phyloP scores from a whole-genome alignment of 2,113 vertebrate species.

The Etheostoma spectabile region DNA sequence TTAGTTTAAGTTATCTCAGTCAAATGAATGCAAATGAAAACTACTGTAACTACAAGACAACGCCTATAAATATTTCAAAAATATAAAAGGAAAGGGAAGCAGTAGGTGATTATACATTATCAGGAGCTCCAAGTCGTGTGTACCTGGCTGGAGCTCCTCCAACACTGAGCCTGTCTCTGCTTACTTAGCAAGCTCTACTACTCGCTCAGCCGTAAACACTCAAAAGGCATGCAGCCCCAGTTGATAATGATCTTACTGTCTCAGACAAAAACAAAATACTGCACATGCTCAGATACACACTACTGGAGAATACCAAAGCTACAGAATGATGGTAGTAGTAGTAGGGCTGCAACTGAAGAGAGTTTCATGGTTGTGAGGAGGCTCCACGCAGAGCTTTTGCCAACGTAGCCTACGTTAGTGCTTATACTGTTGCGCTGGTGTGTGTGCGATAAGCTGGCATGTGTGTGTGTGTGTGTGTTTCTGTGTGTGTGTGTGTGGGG shows the following conservation, averaged over 20 bases:
- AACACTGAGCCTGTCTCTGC: background rate
- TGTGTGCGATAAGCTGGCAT: too few species aligned
- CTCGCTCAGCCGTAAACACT: background rate
- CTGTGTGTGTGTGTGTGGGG: too few species aligned
- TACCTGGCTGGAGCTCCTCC: slow-evolving; percentile 1
- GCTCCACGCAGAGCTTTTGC: too few species aligned
- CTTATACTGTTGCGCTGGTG: too few species aligned
- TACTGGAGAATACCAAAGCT: background rate
- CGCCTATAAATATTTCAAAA: too few species aligned
- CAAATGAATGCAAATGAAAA: background rate
- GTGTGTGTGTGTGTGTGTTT: too few species aligned
- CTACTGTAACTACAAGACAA: background rate
- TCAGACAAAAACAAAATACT: rapidly evolving
- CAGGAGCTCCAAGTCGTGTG: background rate
- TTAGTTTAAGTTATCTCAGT: background rate
- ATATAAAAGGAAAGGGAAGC: background rate
- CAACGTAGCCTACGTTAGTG: too few species aligned
- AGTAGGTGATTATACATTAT: background rate
- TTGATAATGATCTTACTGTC: background rate
- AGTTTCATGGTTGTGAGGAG: too few species aligned
- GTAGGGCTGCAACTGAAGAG: too few species aligned
- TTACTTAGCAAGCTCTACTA: background rate
- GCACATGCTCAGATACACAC: background rate
- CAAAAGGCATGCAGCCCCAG: background rate
- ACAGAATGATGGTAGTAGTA: background rate